Base-by-base conservation (phyloP, 2,113 vertebrate genomes). In the Eolophus roseicapilla region DNA sequence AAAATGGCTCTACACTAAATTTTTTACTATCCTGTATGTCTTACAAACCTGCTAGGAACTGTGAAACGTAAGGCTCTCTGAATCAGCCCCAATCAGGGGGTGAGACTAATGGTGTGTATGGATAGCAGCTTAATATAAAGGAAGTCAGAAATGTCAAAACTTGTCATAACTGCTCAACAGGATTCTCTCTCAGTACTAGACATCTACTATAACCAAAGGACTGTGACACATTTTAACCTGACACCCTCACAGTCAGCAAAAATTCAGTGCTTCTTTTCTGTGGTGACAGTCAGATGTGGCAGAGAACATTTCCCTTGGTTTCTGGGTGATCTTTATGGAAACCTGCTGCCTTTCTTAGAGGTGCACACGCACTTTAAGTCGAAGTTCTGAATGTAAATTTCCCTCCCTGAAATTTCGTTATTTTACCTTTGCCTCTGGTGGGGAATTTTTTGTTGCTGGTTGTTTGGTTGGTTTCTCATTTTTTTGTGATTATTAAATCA, bases 61-160 rank as follows among this genome's bases (percentile, higher is more conserved):
- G 25, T 28, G 41, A 59, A 47, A 82, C 68, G 16, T 16, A 53
- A 70, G 15, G 67, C 3, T 3, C 49, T 76, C 78, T 90, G 63
- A 85, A 83, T 65, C 49, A 77, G 70, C 53, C 75, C 23, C n/a
- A 28, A 1, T 43, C 17, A 27, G 21, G 29, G 18, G 5, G 28
- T 47, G 53, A 92, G 44, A 85, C 31, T 82, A 86, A 67, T 3
- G 17, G 8, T 41, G 41, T 35, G 53, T 67, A 6, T 17, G 9
- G 68, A 83, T 59, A 81, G 21, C 10, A 46, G 35, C 43, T 49
- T 76, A 67, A 76, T 28, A 63, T 18, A 88, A 77, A 74, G 41
- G 43, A 94, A 93, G 60, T 65, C 37, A 88, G 37, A 92, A 90
- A 80, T 64, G 68, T 73, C 90, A 90, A 91, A 92, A 69, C 49